Percentiles rank a stretch among this genome's conserved stretches.
Evolutionary conservation across 2,113 vertebrate species (phyloP).

Genomic region (Irena cyanogastra): DNA sequence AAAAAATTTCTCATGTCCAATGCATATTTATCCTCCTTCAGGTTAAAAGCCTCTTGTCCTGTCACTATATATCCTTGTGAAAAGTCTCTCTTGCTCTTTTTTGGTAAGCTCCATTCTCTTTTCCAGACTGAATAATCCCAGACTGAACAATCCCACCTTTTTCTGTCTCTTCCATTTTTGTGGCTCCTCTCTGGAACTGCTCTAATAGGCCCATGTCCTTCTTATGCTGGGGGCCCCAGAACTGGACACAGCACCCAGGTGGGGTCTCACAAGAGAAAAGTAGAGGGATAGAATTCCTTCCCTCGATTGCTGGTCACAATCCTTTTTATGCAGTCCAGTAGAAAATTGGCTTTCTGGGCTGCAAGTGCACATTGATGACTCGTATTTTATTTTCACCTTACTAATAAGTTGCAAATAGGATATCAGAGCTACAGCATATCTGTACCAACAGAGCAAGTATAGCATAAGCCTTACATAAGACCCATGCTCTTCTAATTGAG

Average conservation of each 20-base stretch:
- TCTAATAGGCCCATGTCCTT: neutral
- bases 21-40: neutral
- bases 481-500: neutral
- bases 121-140: neutral
- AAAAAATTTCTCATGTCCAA: neutral
- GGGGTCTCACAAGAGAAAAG: neutral
- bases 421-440: neutral
- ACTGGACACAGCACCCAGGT: neutral
- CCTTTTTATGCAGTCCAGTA: neutral
- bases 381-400: neutral
- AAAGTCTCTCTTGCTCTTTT: neutral
- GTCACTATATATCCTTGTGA: neutral
- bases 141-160: neutral
- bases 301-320: fast-evolving
- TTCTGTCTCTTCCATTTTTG: neutral
- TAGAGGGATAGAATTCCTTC: neutral
- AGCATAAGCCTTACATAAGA: neutral
- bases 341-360: neutral
- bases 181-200: neutral
- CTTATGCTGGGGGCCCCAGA: neutral
- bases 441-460: neutral
- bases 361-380: neutral
- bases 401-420: neutral
- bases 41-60: neutral
- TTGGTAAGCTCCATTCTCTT: neutral